Percentiles rank a stretch among this genome's conserved stretches.
Evolutionary conservation across 2,113 vertebrate genomes (phyloP).

Genomic region (Narcine bancroftii): DNA sequence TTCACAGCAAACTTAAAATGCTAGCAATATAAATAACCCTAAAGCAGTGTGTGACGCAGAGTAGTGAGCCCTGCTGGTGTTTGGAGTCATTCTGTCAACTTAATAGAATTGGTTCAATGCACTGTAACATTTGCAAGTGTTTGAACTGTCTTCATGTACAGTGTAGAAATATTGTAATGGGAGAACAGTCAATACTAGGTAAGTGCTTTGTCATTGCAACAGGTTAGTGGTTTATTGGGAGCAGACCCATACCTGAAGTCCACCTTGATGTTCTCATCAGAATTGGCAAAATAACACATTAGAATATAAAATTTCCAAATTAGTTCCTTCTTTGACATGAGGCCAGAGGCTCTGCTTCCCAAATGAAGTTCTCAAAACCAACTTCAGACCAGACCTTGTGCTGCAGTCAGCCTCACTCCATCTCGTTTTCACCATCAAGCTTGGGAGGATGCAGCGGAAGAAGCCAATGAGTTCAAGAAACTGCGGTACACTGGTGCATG

Average conservation of each 20-base stretch:
- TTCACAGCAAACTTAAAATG: constrained; percentile 26
- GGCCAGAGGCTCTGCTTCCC: too few species aligned
- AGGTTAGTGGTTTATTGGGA: neutral
- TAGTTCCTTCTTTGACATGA: neutral
- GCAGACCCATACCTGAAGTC: neutral
- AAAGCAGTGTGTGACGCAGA: neutral
- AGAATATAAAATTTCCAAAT: neutral
- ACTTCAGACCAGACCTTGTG: too few species aligned
- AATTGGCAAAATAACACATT: neutral
- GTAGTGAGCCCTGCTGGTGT: neutral
- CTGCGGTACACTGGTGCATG: too few species aligned
- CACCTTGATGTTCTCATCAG: neutral
- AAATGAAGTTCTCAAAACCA: too few species aligned
- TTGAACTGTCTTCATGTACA: neutral
- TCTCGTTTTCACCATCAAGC: too few species aligned
- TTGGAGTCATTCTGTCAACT: neutral
- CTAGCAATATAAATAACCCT: neutral
- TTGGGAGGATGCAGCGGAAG: too few species aligned
- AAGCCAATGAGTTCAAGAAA: too few species aligned
- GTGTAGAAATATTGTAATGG: neutral
- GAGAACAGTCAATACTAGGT: neutral
- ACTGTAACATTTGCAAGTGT: neutral
- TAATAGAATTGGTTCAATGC: neutral
- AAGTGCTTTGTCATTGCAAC: neutral
- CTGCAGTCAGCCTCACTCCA: too few species aligned